A percentile compares a stretch with the other conserved stretches of the same genome.
Conservation (phyloP, 2,888 invertebrate genomes). For the Drosophila leonis region DNA sequence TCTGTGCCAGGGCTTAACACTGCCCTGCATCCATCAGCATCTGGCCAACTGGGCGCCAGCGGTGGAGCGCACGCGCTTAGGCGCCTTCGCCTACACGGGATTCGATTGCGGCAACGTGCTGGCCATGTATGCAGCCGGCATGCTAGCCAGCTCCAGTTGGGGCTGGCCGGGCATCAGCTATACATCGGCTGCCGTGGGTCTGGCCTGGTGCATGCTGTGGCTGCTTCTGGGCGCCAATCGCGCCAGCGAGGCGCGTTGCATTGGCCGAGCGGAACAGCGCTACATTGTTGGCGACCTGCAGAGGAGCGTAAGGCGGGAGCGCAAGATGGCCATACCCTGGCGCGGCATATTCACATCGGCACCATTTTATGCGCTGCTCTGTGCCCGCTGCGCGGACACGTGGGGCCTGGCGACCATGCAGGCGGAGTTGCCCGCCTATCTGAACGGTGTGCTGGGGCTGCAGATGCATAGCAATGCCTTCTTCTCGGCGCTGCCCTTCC, state of each 20-base stretch:
- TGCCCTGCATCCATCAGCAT: slow-evolving; percentile 89
- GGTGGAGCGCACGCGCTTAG: slow-evolving; percentile 87
- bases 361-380: slow-evolving; percentile 87
- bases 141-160: slow-evolving; percentile 86
- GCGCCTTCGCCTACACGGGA: slow-evolving; percentile 87
- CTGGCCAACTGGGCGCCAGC: slow-evolving; percentile 90
- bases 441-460: slow-evolving; percentile 88
- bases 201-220: slow-evolving; percentile 87
- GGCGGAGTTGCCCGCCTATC: slow-evolving; percentile 88
- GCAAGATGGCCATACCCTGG: slow-evolving; percentile 87
- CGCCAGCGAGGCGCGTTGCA: slow-evolving; percentile 87
- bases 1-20: slow-evolving; percentile 88
- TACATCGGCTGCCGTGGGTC: slow-evolving; percentile 86
- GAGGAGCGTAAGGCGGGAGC: slow-evolving; percentile 59
- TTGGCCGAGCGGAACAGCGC: slow-evolving; percentile 86
- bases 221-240: slow-evolving; percentile 87
- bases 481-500: slow-evolving; percentile 86
- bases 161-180: slow-evolving; percentile 91
- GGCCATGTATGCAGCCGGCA: slow-evolving; percentile 88
- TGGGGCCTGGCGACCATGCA: slow-evolving; percentile 90
- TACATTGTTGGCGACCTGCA: slow-evolving; percentile 87
- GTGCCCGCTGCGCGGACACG: slow-evolving; percentile 88
- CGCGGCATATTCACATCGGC: slow-evolving; percentile 88
- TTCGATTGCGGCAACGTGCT: slow-evolving; percentile 90
- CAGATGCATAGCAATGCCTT: slow-evolving; percentile 87